Evolutionary conservation across 2,797 vertebrate genomes (phyloP).

Genomic region (Sardinella longiceps): DNA sequence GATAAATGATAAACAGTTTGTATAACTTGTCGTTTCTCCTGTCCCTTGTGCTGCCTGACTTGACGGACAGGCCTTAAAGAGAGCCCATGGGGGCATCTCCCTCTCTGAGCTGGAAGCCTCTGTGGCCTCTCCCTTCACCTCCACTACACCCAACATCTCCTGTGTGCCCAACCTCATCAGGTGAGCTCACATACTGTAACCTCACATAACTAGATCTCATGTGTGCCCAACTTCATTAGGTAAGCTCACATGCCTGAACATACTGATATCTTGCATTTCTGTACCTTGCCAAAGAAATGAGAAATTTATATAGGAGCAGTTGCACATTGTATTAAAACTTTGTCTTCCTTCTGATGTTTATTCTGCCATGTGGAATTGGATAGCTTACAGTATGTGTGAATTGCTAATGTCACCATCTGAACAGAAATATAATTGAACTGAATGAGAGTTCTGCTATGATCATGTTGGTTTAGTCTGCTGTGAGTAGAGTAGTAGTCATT

Average conservation of each 20-base stretch:
- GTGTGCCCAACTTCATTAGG: constrained; percentile 85
- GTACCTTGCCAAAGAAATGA: not conserved
- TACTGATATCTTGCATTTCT: not conserved
- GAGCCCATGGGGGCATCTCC: constrained; percentile 94
- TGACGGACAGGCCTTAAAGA: constrained; percentile 94
- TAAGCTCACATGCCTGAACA: no score
- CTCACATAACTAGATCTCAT: no score
- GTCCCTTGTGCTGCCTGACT: not conserved
- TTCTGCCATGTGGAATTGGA: not conserved
- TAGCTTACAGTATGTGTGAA: not conserved
- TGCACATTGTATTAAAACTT: no score
- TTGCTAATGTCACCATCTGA: not conserved
- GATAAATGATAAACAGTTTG: not conserved
- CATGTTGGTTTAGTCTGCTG: not conserved
- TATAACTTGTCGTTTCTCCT: not conserved
- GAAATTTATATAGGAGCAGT: no score
- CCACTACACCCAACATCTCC: constrained; percentile 92
- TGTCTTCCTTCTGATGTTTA: not conserved
- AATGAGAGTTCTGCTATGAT: not conserved
- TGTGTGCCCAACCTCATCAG: constrained; percentile 97
- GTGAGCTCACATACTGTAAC: constrained; percentile 73
- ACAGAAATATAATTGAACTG: not conserved
- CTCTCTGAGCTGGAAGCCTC: constrained; percentile 97
- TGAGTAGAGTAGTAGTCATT: not conserved
- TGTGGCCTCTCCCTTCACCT: constrained; percentile 97